Evolutionary conservation across 2,797 vertebrate genomes (phyloP), one percentile per base, ranked within the genome.

Genomic region (Knipowitschia caucasica): DNA sequence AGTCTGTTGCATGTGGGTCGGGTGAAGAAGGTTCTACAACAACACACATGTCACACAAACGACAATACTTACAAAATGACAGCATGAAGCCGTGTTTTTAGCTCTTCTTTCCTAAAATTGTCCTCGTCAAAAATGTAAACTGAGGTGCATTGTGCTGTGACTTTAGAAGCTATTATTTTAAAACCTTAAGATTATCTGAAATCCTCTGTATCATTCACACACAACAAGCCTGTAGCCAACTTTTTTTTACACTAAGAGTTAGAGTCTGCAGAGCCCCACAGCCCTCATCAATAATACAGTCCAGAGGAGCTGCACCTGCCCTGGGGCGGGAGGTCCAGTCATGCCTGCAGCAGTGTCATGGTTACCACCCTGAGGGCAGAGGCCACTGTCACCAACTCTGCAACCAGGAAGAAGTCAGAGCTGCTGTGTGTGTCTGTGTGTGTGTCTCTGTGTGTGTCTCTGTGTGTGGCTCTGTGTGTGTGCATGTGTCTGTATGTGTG

Each of bases 241-340:
- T 42, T 44, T 26, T 33, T 11, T 18, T 18, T 12, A 49, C 27
- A 31, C 51, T 44, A 29, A 38, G 1, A 38, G 42, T 53, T 55
- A 40, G 30, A 53, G 62, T 68, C 36, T 14, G 56, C 51, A 64
- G 40, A 46, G 60, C 51, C 71, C 67, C 10, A 40, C 40, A 62
- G 55, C 8, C 51, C 72, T 81, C 69, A 86, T 86, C 71, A 77
- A 78, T 83, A 82, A 79, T 84, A 64, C 75, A 84, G 66, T 53
- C 51, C 54, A 73, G 66, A 70, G 31, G 49, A 71, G 62, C 56
- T 20, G 69, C 64, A 72, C 63, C 69, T 78, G 73, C 71, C 79
- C 76, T 50, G 15, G 77, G 78, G 62, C 50, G 1, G 9, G 47
- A 71, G 73, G 74, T 76, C 67, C 34, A 17, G 56, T 74, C 63